Conservation (phyloP, 2,888 invertebrate species). For the Cataglyphis albicans region DNA sequence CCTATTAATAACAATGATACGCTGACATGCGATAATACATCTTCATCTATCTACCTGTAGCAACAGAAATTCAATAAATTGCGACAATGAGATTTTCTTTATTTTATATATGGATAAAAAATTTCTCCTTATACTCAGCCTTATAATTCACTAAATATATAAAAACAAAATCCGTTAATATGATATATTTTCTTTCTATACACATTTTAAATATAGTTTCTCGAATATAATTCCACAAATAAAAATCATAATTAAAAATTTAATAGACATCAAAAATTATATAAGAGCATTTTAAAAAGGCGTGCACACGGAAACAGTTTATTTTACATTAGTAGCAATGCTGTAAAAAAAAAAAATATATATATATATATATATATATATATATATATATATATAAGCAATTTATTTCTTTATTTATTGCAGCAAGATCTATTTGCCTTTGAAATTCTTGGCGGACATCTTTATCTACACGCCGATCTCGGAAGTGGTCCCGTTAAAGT, state of each 20-base stretch:
- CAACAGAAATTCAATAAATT: constrained; percentile 42
- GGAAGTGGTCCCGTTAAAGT: constrained; percentile 96
- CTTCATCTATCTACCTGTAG: constrained; percentile 44
- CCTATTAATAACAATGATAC: constrained; percentile 37
- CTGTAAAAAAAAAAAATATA: not conserved
- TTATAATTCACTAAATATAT: not conserved
- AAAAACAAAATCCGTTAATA: too few relatives aligned
- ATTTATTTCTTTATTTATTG: constrained; percentile 25
- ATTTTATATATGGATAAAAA: constrained; percentile 12
- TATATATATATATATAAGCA: not conserved
- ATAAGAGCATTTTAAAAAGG: not conserved
- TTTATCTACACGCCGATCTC: constrained; percentile 96
- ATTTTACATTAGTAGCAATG: not conserved
- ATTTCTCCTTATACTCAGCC: not conserved
- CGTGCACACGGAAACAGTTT: not conserved
- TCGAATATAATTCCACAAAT: not conserved
- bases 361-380: not conserved
- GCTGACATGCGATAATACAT: constrained; percentile 34
- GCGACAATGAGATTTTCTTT: constrained; percentile 16
- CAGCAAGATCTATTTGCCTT: constrained; percentile 97
- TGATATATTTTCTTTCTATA: not conserved
- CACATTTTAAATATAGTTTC: not conserved
- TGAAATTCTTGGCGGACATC: constrained; percentile 96
- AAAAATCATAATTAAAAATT: not conserved
- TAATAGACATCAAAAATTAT: constrained; percentile 1